Conservation (phyloP, 2,888 invertebrate genomes). For the Agonum fuliginosum region DNA sequence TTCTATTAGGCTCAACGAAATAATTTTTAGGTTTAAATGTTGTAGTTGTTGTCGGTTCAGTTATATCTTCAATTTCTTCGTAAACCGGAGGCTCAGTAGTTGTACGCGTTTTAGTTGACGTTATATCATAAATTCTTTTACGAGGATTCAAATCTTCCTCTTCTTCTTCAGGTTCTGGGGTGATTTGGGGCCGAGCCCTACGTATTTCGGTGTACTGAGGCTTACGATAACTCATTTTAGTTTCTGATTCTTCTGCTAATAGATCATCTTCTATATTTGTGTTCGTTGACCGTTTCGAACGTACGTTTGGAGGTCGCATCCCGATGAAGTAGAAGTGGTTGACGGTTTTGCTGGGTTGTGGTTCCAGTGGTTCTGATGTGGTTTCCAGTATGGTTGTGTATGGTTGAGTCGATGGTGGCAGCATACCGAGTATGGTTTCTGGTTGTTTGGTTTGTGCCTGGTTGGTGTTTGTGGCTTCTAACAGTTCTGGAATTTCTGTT, state of each 20-base stretch:
- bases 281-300: conserved; percentile 10
- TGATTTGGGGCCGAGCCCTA: conserved; percentile 57
- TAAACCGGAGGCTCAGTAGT: conserved; percentile 18
- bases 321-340: conserved; percentile 69
- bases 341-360: conserved; percentile 55
- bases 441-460: not conserved
- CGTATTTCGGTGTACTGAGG: conserved; percentile 52
- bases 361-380: not conserved
- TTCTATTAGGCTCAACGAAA: conserved; percentile 59
- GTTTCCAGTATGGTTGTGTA: conserved; percentile 34
- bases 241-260: conserved; percentile 22
- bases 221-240: not conserved
- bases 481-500: not conserved
- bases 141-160: conserved; percentile 60
- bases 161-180: conserved; percentile 60
- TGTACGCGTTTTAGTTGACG: conserved; percentile 61
- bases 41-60: conserved; percentile 63
- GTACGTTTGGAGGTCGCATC: conserved; percentile 68
- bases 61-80: conserved; percentile 65
- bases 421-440: conserved; percentile 8
- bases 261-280: conserved; percentile 49
- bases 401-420: not conserved
- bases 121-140: conserved; percentile 66
- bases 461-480: not conserved
- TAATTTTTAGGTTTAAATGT: conserved; percentile 63